Evolutionary conservation across 2,888 invertebrate species (phyloP).

Genomic region (Sphaeridia pumilis): DNA sequence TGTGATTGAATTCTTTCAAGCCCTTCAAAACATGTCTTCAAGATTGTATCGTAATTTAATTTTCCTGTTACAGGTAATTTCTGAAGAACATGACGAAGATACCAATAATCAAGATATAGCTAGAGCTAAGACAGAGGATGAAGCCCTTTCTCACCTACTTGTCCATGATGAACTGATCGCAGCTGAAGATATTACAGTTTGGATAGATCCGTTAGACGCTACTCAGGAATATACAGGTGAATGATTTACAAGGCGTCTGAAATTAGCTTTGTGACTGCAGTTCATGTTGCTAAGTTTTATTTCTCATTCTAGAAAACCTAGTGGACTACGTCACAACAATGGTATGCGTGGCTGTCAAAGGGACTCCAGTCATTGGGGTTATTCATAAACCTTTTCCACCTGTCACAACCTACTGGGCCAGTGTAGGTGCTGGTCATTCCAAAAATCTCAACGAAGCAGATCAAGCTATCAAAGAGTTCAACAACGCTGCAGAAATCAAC

Average conservation of each 20-base stretch:
- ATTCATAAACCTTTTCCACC: conserved; percentile 76
- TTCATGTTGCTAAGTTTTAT: background rate
- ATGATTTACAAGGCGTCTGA: background rate
- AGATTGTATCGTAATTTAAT: too few species aligned
- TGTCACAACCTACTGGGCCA: conserved; percentile 71
- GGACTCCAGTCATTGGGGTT: conserved; percentile 77
- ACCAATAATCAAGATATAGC: conserved; percentile 43
- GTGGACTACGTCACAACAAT: conserved; percentile 91
- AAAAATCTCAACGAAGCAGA: conserved; percentile 47
- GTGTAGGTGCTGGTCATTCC: conserved; percentile 64
- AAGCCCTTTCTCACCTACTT: conserved; percentile 28
- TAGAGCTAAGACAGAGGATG: conserved; percentile 34
- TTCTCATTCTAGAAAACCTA: conserved; percentile 63
- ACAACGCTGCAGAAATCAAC: background rate
- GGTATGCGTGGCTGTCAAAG: conserved; percentile 89
- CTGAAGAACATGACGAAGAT: conserved; percentile 60
- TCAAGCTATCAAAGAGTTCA: conserved; percentile 11
- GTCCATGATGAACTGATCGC: conserved; percentile 46
- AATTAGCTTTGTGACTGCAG: background rate
- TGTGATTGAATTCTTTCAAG: too few species aligned
- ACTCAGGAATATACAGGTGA: conserved; percentile 93
- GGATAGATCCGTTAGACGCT: conserved; percentile 98
- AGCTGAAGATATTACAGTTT: conserved; percentile 67
- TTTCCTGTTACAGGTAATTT: conserved; percentile 54
- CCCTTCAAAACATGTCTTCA: too few species aligned